Evolutionary conservation across 1,140 invertebrate species (phyloP).

Genomic region (Arion vulgaris): DNA sequence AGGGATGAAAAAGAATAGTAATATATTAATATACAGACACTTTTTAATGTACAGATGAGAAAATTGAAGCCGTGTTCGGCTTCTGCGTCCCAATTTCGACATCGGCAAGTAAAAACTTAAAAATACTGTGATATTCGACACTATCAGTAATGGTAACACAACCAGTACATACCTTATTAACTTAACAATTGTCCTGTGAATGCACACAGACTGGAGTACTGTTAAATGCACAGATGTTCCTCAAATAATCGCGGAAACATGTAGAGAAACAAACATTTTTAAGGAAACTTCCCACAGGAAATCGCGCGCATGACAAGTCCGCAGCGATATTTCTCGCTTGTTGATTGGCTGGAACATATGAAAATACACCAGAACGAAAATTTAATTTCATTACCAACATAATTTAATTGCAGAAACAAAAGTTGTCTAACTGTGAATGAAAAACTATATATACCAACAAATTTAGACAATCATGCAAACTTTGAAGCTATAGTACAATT

Average conservation of each 20-base stretch:
- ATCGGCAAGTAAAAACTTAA: neutral
- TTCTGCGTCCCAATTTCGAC: neutral
- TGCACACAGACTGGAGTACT: neutral
- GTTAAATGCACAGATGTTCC: neutral
- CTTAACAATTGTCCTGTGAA: neutral
- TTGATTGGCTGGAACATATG: constrained; percentile 26
- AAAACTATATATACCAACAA: no score
- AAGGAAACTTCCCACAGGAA: constrained; percentile 33
- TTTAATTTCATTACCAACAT: no score
- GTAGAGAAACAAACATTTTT: constrained; percentile 25
- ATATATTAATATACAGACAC: neutral
- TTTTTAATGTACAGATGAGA: neutral
- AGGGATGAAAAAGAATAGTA: neutral
- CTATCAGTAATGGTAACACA: neutral
- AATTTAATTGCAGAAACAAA: no score
- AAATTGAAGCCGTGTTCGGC: neutral
- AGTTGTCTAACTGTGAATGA: no score
- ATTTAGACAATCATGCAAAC: no score
- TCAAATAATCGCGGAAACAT: constrained; percentile 1
- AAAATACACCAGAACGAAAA: no score
- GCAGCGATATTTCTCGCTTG: constrained; percentile 13
- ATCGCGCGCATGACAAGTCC: constrained; percentile 42
- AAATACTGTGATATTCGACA: neutral
- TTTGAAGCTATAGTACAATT: no score
- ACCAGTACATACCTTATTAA: neutral